phyloP scores from a whole-genome alignment of 1,140 invertebrate genomes.

The Danaus melanippus region DNA sequence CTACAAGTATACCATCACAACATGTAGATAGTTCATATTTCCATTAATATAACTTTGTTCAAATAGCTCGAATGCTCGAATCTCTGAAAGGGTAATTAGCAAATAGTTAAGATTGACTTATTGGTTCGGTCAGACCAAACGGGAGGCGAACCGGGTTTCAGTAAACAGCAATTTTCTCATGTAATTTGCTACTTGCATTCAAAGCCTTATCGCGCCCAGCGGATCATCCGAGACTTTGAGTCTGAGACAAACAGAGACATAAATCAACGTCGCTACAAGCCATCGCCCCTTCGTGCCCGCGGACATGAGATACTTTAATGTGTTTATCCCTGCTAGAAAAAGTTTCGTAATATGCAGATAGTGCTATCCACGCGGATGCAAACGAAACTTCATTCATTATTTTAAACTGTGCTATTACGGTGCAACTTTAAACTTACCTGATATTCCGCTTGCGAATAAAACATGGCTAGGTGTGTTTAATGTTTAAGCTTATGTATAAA shows the following conservation, averaged over 20 bases:
- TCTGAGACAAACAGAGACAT: constrained; percentile 54
- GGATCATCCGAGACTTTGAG: constrained; percentile 38
- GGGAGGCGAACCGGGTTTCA: constrained; percentile 2
- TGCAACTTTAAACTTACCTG: constrained; percentile 13
- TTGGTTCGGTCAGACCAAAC: too few relatives aligned
- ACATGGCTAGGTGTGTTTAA: too few relatives aligned
- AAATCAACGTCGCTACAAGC: constrained; percentile 57
- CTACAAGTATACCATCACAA: too few relatives aligned
- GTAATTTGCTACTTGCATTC: constrained; percentile 56
- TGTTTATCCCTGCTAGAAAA: constrained; percentile 45
- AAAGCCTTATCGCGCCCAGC: constrained; percentile 42
- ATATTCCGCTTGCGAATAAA: constrained; percentile 5
- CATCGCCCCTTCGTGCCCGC: constrained; percentile 47
- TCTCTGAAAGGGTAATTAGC: too few relatives aligned
- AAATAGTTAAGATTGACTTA: too few relatives aligned
- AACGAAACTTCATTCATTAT: constrained; percentile 33
- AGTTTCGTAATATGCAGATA: constrained; percentile 25
- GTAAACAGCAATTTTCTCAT: constrained; percentile 37
- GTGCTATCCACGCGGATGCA: constrained; percentile 20
- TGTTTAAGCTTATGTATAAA: too few relatives aligned
- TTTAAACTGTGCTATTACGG: constrained; percentile 27
- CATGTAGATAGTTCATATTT: too few relatives aligned
- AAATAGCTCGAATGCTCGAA: too few relatives aligned
- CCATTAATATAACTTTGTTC: too few relatives aligned
- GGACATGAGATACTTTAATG: constrained; percentile 46